Conservation (phyloP, 2,113 vertebrate genomes). For the Symphodus melops region DNA sequence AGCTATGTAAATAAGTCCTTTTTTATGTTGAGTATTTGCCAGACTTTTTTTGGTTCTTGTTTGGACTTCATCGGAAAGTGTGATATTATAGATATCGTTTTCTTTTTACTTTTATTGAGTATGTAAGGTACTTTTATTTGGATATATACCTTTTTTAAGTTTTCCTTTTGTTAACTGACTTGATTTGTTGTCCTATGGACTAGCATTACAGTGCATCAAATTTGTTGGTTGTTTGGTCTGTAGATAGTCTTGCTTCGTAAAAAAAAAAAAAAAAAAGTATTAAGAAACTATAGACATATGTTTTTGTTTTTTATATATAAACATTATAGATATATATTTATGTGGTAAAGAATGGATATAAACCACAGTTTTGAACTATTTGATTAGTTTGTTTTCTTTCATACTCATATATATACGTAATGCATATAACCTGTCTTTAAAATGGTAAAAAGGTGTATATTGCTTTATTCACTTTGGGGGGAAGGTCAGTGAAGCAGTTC, state of each 20-base stretch:
- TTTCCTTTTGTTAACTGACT: conserved; percentile 87
- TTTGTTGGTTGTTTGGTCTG: conserved; percentile 95
- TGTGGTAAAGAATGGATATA: conserved; percentile 94
- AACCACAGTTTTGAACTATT: conserved; percentile 93
- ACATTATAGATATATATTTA: conserved; percentile 91
- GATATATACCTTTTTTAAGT: conserved; percentile 64
- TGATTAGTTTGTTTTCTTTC: conserved; percentile 87
- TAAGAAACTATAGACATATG: conserved; percentile 88
- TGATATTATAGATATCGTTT: conserved; percentile 50
- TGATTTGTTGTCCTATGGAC: conserved; percentile 90
- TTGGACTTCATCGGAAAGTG: conserved; percentile 88
- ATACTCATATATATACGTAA: conserved; percentile 89
- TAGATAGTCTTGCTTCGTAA: conserved; percentile 95
- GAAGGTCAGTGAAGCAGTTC: conserved; percentile 88
- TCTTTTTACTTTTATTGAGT: conserved; percentile 83
- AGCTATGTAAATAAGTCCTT: conserved; percentile 97
- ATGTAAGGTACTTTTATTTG: conserved; percentile 84
- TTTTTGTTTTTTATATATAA: conserved; percentile 86
- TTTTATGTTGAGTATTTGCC: conserved; percentile 84
- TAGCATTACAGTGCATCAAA: conserved; percentile 93
- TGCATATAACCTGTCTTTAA: conserved; percentile 95
- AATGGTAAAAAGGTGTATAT: conserved; percentile 92
- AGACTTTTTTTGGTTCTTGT: conserved; percentile 69
- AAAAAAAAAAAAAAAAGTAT: conserved; percentile 80
- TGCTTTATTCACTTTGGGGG: conserved; percentile 93